These are phyloP conservation scores for Polylopha cassiicola DNA, from an alignment of 2,888 invertebrate species.

Conservation along the genomic window DNA sequence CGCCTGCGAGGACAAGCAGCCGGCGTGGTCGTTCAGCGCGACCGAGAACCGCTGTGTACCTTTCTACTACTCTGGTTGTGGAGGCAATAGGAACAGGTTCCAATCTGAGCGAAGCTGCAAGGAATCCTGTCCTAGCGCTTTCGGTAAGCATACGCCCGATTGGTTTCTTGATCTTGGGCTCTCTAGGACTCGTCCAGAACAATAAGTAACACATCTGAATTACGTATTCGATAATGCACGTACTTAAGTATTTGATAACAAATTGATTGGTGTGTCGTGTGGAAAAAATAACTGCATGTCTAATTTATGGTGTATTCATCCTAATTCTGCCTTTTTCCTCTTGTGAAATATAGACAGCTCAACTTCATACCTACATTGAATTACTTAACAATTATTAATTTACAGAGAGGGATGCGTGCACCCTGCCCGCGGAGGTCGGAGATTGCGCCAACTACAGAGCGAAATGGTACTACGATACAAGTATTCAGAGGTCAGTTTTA, in stretches of 20 bases:
- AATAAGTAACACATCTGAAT: too few relatives aligned
- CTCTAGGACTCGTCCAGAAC: neutral
- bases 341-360: too few relatives aligned
- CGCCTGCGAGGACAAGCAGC: constrained; percentile 84
- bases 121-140: constrained; percentile 84
- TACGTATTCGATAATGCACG: too few relatives aligned
- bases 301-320: too few relatives aligned
- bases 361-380: too few relatives aligned
- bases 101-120: constrained; percentile 84
- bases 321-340: too few relatives aligned
- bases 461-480: constrained; percentile 90
- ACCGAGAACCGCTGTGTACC: constrained; percentile 91
- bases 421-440: constrained; percentile 85
- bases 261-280: too few relatives aligned
- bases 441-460: constrained; percentile 85
- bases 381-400: constrained; percentile 20
- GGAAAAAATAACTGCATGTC: too few relatives aligned
- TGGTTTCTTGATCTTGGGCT: neutral
- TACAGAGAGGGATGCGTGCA: constrained; percentile 76
- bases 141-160: constrained; percentile 84
- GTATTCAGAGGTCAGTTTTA: constrained; percentile 67
- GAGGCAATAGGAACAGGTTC: constrained; percentile 93
- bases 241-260: too few relatives aligned
- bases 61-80: constrained; percentile 95
- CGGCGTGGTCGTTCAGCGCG: constrained; percentile 91